Percentiles rank a stretch among this genome's conserved stretches.
phyloP scores from a whole-genome alignment of 2,888 invertebrate genomes.

The Brachylomia viminalis region DNA sequence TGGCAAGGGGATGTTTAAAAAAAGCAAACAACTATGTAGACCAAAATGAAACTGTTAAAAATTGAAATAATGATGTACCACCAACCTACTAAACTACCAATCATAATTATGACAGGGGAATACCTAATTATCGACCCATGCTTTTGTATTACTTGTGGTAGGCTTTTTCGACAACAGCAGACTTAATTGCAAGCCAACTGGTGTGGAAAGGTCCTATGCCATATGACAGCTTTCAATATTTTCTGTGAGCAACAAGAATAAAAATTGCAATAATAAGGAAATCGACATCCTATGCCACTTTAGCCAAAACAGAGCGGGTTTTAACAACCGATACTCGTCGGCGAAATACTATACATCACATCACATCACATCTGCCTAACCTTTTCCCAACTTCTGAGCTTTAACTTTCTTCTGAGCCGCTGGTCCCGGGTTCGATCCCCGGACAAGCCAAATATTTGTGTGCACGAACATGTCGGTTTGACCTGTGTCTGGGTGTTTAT shows the following conservation, averaged over 20 bases:
- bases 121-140: background rate
- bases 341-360: conserved; percentile 40
- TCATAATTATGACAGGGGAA: background rate
- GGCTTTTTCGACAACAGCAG: background rate
- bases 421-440: too few species aligned
- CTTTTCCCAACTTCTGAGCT: too few species aligned
- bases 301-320: background rate
- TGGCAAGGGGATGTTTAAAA: background rate
- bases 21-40: background rate
- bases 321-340: conserved; percentile 22
- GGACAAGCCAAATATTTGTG: too few species aligned
- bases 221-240: background rate
- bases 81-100: background rate
- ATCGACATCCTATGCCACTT: background rate
- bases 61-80: background rate
- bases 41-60: background rate
- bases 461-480: too few species aligned
- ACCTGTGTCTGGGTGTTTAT: too few species aligned
- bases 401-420: too few species aligned
- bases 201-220: too few species aligned
- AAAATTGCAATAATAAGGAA: background rate
- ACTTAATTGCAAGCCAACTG: too few species aligned
- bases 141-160: background rate
- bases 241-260: background rate
- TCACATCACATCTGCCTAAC: too few species aligned